A percentile compares a stretch with the other conserved stretches of the same genome.
Evolutionary conservation across 2,113 vertebrate genomes (phyloP).

Genomic region (Eclectus roratus): DNA sequence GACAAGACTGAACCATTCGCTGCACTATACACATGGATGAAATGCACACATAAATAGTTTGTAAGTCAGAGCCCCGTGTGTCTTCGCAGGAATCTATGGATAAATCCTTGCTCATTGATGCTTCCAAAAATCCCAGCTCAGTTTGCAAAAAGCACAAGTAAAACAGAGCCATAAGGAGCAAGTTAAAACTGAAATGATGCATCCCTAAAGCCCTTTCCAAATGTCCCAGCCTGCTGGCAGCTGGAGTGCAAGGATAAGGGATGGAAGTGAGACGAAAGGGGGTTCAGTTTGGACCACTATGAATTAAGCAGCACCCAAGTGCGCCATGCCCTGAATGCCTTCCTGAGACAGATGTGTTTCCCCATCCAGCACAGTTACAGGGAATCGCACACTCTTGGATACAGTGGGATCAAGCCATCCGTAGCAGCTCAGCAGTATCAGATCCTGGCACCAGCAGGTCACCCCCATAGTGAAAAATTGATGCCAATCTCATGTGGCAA

Average conservation of each 20-base stretch:
- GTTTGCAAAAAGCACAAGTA: not conserved
- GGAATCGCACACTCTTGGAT: not conserved
- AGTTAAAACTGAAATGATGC: not conserved
- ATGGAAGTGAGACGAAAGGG: not conserved
- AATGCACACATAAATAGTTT: fast-evolving
- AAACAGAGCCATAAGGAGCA: not conserved
- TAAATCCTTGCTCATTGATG: not conserved
- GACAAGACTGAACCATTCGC: not conserved
- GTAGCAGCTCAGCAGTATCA: not conserved
- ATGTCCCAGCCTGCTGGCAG: not conserved
- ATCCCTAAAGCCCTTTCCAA: not conserved
- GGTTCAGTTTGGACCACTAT: fast-evolving
- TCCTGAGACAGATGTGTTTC: not conserved
- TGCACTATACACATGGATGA: not conserved
- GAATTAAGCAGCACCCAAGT: not conserved
- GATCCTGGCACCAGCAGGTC: not conserved
- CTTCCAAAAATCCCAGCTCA: not conserved
- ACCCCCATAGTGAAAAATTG: not conserved
- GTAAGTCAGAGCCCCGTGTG: not conserved
- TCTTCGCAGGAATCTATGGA: not conserved
- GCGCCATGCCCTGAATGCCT: not conserved
- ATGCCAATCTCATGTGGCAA: not conserved
- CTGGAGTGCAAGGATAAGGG: not conserved
- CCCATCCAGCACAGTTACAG: not conserved
- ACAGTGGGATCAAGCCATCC: not conserved